Base-by-base conservation (phyloP, 2,888 invertebrate genomes). In the Formica aserva region DNA sequence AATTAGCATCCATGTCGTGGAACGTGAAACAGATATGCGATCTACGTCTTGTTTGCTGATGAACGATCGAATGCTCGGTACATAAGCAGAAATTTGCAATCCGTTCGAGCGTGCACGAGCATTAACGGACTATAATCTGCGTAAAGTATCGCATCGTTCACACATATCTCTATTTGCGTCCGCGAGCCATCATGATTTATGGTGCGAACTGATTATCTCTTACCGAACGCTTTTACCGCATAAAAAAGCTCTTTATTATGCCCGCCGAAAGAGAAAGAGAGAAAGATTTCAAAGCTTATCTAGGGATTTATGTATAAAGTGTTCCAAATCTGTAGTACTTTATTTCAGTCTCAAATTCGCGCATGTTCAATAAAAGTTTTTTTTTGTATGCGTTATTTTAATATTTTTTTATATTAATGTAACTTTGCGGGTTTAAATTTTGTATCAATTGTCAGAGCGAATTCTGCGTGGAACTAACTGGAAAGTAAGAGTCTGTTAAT, bases 21-120 rank as follows among this genome's bases (percentile, higher is more conserved):
- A 52, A 52, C 48, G 8, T 81, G 84, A 86, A 84, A 80, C 38
- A 71, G 57, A 55, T 83, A 41, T 60, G n/a, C n/a, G 87, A 89
- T 89, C 85, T 83, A 77, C 87, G 86, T 89, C 89, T 86, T 89
- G 89, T 89, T 89, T 89, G 87, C 82, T 77, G 78, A 89, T 72
- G 67, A 76, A 38, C 77, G 84, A 89, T 89, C 88, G 87, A 89
- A 86, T 85, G 87, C 72, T 86, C 63, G 48, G 83, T 80, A 89
- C 83, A 89, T 87, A 87, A 55, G 55, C 41, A 71, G 82, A 86
- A 83, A 84, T 83, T 85, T 67, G 80, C 75, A 60, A 45, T 3
- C 18, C 26, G 11, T n/a, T 13, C 35, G 67, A 41, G 18, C 71
- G 82, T 76, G 66, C 78, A 48, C 67, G 41, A 41, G 60, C 60